A percentile compares a stretch with the other conserved stretches of the same genome.
Evolutionary conservation across 2,113 vertebrate genomes (phyloP).

Genomic region (Cranoglanis bouderius): DNA sequence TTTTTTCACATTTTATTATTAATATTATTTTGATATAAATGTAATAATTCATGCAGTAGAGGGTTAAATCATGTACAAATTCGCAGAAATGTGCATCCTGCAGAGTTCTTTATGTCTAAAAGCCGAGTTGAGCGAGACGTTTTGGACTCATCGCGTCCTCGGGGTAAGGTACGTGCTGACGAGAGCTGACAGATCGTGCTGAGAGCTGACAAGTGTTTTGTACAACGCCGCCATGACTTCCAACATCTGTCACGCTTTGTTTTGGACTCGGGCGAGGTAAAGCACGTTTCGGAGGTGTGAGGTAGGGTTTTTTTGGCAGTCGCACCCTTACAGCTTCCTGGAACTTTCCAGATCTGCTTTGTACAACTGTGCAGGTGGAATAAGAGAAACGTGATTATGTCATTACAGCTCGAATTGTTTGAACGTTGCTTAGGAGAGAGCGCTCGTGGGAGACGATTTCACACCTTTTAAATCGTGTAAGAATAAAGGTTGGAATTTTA

Average conservation of each 20-base stretch:
- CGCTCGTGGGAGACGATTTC: background rate
- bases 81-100: background rate
- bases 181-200: slow-evolving; percentile 29
- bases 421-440: background rate
- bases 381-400: background rate
- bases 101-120: background rate
- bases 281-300: background rate
- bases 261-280: slow-evolving; percentile 24
- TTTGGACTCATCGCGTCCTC: background rate
- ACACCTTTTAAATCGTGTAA: background rate
- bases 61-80: background rate
- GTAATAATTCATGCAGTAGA: too few species aligned
- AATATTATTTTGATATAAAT: too few species aligned
- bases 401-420: background rate
- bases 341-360: slow-evolving; percentile 12
- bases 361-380: background rate
- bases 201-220: slow-evolving; percentile 40
- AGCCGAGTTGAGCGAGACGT: background rate
- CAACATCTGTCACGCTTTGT: slow-evolving; percentile 47
- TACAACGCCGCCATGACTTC: slow-evolving; percentile 39
- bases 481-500: too few species aligned
- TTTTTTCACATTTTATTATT: too few species aligned
- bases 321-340: slow-evolving; percentile 16
- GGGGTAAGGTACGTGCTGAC: slow-evolving; percentile 21
- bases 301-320: background rate